A percentile compares a stretch with the other conserved stretches of the same genome.
These are phyloP conservation scores for Parochlus steinenii DNA, from an alignment of 2,888 invertebrate genomes.

Conservation along the genomic window DNA sequence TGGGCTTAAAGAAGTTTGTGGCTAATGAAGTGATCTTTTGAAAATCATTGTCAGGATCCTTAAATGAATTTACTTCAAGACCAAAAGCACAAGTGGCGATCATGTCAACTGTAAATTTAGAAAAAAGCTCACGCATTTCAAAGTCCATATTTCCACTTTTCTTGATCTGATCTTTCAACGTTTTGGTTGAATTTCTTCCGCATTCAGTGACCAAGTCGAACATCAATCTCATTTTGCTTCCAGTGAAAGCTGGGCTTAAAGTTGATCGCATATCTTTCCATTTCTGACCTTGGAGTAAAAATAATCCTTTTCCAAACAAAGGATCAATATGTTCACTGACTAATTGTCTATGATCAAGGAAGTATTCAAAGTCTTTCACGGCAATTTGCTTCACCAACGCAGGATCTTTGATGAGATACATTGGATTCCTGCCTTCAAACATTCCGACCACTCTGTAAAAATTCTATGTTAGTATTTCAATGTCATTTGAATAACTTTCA, in stretches of 20 bases:
- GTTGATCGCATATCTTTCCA: conserved; percentile 23
- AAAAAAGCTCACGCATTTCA: conserved; percentile 27
- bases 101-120: conserved; percentile 28
- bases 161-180: conserved; percentile 6
- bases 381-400: conserved; percentile 8
- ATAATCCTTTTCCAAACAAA: conserved; percentile 15
- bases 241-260: conserved; percentile 21
- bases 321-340: conserved; percentile 16
- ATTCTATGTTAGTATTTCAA: too few relatives aligned
- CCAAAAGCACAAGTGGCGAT: conserved; percentile 33
- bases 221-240: conserved; percentile 21
- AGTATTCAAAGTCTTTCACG: conserved; percentile 16
- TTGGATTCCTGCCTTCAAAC: conserved; percentile 5
- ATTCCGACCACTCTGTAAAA: conserved; percentile 20
- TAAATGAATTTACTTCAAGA: conserved; percentile 32
- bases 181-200: background rate
- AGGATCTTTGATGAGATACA: conserved; percentile 7
- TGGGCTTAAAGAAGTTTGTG: conserved; percentile 21
- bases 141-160: conserved; percentile 14
- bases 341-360: conserved; percentile 17
- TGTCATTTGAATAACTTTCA: too few relatives aligned
- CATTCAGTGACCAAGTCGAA: conserved; percentile 16
- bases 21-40: conserved; percentile 31
- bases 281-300: conserved; percentile 13
- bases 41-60: conserved; percentile 34